phyloP scores from a whole-genome alignment of 2,888 invertebrate genomes.

The Hemithea aestivaria region DNA sequence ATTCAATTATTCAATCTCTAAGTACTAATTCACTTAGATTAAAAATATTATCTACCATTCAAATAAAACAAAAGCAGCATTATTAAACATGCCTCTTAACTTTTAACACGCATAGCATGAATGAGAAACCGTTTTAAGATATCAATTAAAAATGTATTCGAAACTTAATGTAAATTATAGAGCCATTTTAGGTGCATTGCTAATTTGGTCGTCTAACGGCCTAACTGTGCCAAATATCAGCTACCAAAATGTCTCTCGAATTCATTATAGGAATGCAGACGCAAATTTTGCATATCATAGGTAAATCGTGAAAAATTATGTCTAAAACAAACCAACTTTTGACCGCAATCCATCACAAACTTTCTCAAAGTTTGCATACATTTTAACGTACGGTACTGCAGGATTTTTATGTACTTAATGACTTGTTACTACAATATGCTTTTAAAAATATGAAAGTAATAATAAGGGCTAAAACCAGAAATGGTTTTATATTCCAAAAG shows the following conservation, averaged over 20 bases:
- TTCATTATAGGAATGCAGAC: constrained; percentile 16
- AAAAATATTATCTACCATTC: constrained; percentile 28
- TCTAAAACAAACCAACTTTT: constrained; percentile 7
- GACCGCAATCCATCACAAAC: constrained; percentile 10
- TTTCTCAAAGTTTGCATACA: constrained; percentile 9
- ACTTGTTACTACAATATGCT: no score
- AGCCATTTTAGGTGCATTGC: no score
- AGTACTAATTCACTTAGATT: constrained; percentile 42
- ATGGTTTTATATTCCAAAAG: no score
- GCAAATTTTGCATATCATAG: constrained; percentile 7
- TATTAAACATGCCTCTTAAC: constrained; percentile 22
- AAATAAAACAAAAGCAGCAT: constrained; percentile 29
- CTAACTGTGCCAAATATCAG: constrained; percentile 26
- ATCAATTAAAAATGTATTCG: no score
- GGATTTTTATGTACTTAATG: no score
- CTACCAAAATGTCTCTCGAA: constrained; percentile 15
- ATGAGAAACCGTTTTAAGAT: constrained; percentile 5
- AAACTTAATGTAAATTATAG: no score
- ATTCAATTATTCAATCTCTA: constrained; percentile 51
- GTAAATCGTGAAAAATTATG: constrained; percentile 9
- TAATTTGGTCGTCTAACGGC: constrained; percentile 23
- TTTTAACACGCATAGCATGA: constrained; percentile 14
- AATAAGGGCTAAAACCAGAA: no score
- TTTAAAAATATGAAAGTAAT: no score
- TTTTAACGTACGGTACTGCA: no score